phyloP scores from a whole-genome alignment of 1,140 invertebrate genomes.

The Rhopalosiphum padi region DNA sequence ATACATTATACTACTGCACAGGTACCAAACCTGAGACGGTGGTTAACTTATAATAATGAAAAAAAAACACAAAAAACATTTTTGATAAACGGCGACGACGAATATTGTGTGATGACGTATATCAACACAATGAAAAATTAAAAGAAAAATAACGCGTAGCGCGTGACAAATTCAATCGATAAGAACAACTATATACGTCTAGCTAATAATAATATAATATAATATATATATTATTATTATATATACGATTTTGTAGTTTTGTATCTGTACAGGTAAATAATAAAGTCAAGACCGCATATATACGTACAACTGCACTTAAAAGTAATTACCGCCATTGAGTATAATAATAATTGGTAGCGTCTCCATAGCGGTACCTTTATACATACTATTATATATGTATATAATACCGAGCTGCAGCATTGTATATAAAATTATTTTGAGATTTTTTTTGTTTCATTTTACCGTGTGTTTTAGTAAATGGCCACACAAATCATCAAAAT shows the following conservation, averaged over 20 bases:
- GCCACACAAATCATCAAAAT: neutral
- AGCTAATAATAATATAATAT: neutral
- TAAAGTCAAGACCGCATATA: neutral
- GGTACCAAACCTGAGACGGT: neutral
- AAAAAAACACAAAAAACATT: neutral
- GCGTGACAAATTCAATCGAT: conserved; percentile 40
- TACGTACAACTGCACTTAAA: neutral
- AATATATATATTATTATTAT: neutral
- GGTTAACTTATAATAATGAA: neutral
- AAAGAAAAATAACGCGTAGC: conserved; percentile 34
- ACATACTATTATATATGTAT: too few relatives aligned
- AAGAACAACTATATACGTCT: conserved; percentile 4
- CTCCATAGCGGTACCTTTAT: neutral
- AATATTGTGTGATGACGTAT: neutral
- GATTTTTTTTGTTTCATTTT: neutral
- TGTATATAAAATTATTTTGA: neutral
- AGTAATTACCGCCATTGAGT: neutral
- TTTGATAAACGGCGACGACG: conserved; percentile 4
- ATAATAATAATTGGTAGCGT: neutral
- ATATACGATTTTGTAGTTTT: neutral
- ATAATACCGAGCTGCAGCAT: too few relatives aligned
- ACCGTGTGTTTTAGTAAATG: neutral
- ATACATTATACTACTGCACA: neutral
- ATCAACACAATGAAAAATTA: neutral
- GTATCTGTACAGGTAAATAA: neutral